Evolutionary conservation across 2,888 invertebrate species (phyloP).

Genomic region (Nomada ruficornis): DNA sequence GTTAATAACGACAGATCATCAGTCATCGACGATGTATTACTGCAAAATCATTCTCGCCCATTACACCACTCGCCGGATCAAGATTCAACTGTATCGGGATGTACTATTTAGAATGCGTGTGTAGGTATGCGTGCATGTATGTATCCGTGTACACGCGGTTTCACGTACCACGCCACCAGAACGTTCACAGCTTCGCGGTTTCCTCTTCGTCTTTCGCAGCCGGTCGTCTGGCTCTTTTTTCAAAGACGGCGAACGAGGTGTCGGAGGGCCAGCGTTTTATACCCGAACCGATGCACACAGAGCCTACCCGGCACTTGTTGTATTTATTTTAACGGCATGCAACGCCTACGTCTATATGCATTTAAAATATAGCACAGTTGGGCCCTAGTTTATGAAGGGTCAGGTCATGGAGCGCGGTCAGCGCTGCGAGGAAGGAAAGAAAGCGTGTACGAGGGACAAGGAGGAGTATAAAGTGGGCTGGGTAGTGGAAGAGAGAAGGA

Average conservation of each 20-base stretch:
- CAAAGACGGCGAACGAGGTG: conserved; percentile 76
- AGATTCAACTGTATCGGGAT: conserved; percentile 50
- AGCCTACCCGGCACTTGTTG: conserved; percentile 72
- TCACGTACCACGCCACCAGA: conserved; percentile 55
- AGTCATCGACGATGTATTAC: no score
- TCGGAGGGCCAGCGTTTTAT: conserved; percentile 75
- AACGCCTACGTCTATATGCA: conserved; percentile 83
- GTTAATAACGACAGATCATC: no score
- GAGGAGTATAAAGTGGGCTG: conserved; percentile 1
- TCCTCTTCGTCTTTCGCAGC: conserved; percentile 36
- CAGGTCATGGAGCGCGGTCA: conserved; percentile 80
- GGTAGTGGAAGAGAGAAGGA: conserved; percentile 30
- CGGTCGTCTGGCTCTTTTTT: conserved; percentile 58
- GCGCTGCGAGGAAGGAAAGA: conserved; percentile 66
- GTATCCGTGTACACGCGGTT: conserved; percentile 33
- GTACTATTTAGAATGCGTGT: conserved; percentile 51
- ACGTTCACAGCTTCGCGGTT: conserved; percentile 31
- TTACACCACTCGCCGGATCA: no score
- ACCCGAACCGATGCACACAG: conserved; percentile 76
- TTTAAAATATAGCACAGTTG: conserved; percentile 83
- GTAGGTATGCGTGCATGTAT: conserved; percentile 16
- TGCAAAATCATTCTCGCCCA: no score
- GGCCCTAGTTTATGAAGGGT: conserved; percentile 84
- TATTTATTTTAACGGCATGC: conserved; percentile 82
- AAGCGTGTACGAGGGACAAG: conserved; percentile 56